phyloP scores from a whole-genome alignment of 2,888 invertebrate genomes.

The Stenodera caucasica region DNA sequence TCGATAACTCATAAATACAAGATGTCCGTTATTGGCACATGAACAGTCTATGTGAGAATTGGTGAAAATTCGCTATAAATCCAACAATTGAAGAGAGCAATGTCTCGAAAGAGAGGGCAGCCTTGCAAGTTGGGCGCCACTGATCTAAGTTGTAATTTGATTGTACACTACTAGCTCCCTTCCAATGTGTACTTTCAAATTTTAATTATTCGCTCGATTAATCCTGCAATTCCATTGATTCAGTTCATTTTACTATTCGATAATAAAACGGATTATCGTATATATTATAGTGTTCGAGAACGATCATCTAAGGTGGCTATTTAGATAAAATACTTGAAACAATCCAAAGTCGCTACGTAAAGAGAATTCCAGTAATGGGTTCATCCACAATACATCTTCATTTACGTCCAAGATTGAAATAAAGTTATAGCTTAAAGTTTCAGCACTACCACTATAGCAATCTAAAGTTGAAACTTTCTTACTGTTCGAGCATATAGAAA shows the following conservation, averaged over 20 bases:
- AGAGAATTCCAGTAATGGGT: slow-evolving; percentile 48
- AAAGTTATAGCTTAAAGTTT: slow-evolving; percentile 53
- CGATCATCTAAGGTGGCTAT: slow-evolving; percentile 34
- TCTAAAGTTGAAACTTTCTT: slow-evolving; percentile 26
- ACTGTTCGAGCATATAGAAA: slow-evolving; percentile 24
- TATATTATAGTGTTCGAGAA: background rate
- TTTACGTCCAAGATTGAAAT: slow-evolving; percentile 54
- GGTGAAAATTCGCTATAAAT: too few species aligned
- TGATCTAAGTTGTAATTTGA: too few species aligned
- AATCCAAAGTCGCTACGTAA: slow-evolving; percentile 45
- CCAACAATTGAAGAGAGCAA: too few species aligned
- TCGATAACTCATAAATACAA: too few species aligned
- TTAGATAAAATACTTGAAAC: slow-evolving; percentile 52
- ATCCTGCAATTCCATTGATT: background rate
- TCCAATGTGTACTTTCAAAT: too few species aligned
- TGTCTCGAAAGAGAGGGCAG: too few species aligned
- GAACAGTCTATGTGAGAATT: too few species aligned
- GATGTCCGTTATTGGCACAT: too few species aligned
- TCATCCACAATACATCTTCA: slow-evolving; percentile 52
- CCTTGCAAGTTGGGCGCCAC: too few species aligned
- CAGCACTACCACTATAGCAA: slow-evolving; percentile 40
- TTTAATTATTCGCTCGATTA: too few species aligned
- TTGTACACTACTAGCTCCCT: too few species aligned
- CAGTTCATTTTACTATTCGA: background rate
- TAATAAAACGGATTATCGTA: slow-evolving; percentile 4